Evolutionary conservation across 2,888 invertebrate genomes (phyloP).

Genomic region (Dilophus febrilis): DNA sequence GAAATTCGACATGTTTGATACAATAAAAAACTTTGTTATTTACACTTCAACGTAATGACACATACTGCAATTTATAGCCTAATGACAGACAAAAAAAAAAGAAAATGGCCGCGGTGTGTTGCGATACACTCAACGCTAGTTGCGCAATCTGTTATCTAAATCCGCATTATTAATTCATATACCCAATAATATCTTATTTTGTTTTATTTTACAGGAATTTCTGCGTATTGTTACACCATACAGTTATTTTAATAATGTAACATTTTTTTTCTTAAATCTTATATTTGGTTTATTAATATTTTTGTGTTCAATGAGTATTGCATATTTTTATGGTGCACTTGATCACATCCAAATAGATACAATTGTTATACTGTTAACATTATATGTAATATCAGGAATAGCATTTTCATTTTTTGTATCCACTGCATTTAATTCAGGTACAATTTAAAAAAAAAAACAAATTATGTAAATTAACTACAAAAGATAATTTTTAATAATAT

Average conservation of each 20-base stretch:
- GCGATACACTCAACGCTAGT: background rate
- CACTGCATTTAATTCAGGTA: slow-evolving; percentile 27
- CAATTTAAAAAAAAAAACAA: no score
- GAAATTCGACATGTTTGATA: no score
- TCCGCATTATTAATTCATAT: no score
- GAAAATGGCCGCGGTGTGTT: no score
- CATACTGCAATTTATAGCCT: no score
- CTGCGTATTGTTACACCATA: slow-evolving; percentile 21
- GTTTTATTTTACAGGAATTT: slow-evolving; percentile 10
- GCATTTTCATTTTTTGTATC: slow-evolving; percentile 21
- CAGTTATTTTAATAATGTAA: slow-evolving; percentile 25
- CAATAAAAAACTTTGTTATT: no score
- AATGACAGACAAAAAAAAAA: background rate
- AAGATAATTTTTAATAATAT: no score
- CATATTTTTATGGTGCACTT: background rate
- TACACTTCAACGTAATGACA: no score
- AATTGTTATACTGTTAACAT: slow-evolving; percentile 3
- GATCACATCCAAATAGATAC: background rate
- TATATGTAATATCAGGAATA: slow-evolving; percentile 4
- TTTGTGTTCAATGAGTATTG: background rate
- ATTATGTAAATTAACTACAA: no score
- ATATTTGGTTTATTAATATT: slow-evolving; percentile 9
- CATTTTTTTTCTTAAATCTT: slow-evolving; percentile 23
- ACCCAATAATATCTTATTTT: no score
- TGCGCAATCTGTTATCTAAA: background rate